Evolutionary conservation across 2,113 vertebrate genomes (phyloP).

Genomic region (Argyrosomus japonicus): DNA sequence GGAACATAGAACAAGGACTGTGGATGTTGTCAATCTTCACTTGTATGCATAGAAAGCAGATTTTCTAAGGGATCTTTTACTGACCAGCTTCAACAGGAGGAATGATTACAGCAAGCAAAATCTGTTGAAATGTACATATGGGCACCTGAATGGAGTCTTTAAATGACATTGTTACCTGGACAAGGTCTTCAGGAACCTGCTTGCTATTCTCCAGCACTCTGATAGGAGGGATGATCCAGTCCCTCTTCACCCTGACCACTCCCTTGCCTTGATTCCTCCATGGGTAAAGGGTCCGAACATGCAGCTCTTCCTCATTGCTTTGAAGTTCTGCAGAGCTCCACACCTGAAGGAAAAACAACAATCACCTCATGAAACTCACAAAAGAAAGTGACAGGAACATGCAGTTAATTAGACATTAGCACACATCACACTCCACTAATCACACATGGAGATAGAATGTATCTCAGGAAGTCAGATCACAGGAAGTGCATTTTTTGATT

Average conservation of each 20-base stretch:
- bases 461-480: constrained; percentile 18
- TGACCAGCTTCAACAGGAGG: not conserved
- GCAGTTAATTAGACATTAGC: constrained; percentile 1
- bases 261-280: constrained; percentile 78
- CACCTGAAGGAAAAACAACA: constrained; percentile 62
- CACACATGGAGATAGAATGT: not conserved
- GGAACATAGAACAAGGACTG: no score
- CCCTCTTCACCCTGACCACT: constrained; percentile 87
- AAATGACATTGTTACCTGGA: constrained; percentile 87
- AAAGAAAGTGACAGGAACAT: not conserved
- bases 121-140: no score
- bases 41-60: no score
- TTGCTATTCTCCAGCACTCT: constrained; percentile 94
- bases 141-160: no score
- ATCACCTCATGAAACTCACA: not conserved
- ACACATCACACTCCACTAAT: not conserved
- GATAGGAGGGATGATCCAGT: constrained; percentile 98
- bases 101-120: not conserved
- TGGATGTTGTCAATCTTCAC: not conserved
- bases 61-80: not conserved
- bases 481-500: constrained; percentile 20
- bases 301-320: constrained; percentile 6
- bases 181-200: constrained; percentile 90
- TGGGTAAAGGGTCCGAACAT: constrained; percentile 67
- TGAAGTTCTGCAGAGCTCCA: constrained; percentile 56